Conservation (phyloP, 2,113 vertebrate genomes). For the Aptenodytes forsteri region DNA sequence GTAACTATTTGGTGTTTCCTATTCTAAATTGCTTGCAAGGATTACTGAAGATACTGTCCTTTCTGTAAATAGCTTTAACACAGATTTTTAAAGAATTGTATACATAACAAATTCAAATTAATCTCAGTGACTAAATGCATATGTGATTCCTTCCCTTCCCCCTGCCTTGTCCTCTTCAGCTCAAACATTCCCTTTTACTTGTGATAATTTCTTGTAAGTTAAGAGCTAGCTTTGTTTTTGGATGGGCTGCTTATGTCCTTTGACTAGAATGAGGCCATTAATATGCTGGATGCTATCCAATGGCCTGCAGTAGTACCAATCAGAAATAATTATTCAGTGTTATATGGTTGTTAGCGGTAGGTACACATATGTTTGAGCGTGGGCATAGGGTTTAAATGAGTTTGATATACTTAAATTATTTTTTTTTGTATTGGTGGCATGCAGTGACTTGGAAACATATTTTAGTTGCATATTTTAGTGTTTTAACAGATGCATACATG, state of each 20-base stretch:
- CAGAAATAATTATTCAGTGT: not conserved
- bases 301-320: not conserved
- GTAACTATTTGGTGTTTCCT: not conserved
- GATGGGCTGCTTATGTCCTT: not conserved
- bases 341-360: not conserved
- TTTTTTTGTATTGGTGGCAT: not conserved
- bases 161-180: accelerated
- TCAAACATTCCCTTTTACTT: not conserved
- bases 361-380: not conserved
- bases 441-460: not conserved
- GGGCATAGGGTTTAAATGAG: not conserved
- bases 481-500: not conserved
- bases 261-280: not conserved
- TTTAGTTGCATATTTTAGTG: not conserved
- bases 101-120: not conserved
- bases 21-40: not conserved
- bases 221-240: not conserved
- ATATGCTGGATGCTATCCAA: not conserved
- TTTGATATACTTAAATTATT: not conserved
- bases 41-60: not conserved
- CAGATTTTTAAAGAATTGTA: not conserved
- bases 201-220: not conserved
- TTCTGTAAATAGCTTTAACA: not conserved
- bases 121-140: not conserved
- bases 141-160: not conserved